These are phyloP conservation scores for Champsocephalus gunnari DNA, from an alignment of 2,797 vertebrate species.

Conservation along the genomic window DNA sequence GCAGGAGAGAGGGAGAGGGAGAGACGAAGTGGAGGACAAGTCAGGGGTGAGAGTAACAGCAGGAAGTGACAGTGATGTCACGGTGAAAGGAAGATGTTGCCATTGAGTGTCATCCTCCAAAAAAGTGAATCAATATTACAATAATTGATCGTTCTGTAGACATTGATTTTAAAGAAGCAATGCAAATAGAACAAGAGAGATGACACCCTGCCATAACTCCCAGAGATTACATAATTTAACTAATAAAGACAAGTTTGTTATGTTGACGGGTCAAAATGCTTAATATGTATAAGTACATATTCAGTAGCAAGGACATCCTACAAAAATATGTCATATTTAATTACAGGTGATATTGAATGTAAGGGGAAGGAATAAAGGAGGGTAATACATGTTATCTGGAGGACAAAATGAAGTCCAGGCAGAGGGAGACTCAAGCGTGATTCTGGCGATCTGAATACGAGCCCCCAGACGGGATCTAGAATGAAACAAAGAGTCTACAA, in stretches of 20 bases:
- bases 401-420: no score
- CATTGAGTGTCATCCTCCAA: neutral
- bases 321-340: no score
- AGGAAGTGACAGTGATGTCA: conserved; percentile 4
- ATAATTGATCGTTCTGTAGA: conserved; percentile 10
- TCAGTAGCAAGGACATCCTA: no score
- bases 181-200: neutral
- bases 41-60: conserved; percentile 19
- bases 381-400: no score
- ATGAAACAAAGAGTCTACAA: no score
- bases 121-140: conserved; percentile 4
- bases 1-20: conserved; percentile 29
- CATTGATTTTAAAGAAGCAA: neutral
- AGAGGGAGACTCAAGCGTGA: no score
- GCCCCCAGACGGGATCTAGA: no score
- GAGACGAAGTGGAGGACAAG: conserved; percentile 28
- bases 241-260: neutral
- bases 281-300: neutral
- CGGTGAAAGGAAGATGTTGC: neutral
- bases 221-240: neutral
- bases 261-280: neutral
- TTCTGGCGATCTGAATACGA: no score
- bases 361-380: no score
- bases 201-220: neutral
- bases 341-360: no score